These are phyloP conservation scores for Drosophila kohkoa DNA, from an alignment of 1,140 invertebrate genomes.

Conservation along the genomic window DNA sequence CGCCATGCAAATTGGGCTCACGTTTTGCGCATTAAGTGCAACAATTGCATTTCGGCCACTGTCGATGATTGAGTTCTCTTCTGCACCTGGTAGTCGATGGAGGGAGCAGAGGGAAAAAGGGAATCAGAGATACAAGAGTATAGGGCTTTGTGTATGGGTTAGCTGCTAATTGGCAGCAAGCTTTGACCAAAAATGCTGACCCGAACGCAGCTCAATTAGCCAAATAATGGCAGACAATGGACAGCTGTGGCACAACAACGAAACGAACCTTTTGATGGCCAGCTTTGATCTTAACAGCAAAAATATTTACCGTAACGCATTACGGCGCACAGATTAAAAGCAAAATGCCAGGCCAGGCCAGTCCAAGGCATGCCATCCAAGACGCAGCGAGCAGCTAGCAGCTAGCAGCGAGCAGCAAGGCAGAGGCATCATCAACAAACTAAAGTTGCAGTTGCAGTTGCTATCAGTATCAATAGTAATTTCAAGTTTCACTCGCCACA, in stretches of 20 bases:
- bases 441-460: conserved; percentile 50
- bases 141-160: neutral
- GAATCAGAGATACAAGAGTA: neutral
- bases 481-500: conserved; percentile 66
- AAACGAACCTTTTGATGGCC: conserved; percentile 43
- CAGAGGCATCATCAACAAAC: conserved; percentile 23
- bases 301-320: conserved; percentile 82
- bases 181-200: conserved; percentile 22
- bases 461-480: conserved; percentile 82
- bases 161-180: conserved; percentile 60
- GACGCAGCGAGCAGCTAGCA: no score
- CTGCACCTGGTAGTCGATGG: conserved; percentile 64
- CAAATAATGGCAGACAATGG: conserved; percentile 43
- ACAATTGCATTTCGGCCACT: conserved; percentile 56
- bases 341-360: conserved; percentile 45
- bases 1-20: conserved; percentile 78
- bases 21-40: conserved; percentile 74
- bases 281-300: conserved; percentile 75
- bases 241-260: neutral
- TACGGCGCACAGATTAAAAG: conserved; percentile 70
- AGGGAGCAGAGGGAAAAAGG: neutral
- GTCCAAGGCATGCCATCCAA: no score
- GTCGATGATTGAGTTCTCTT: conserved; percentile 78
- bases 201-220: conserved; percentile 59
- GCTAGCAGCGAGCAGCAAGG: neutral